Evolutionary conservation across 2,888 invertebrate genomes (phyloP).

Genomic region (Philopedon plagiatum): DNA sequence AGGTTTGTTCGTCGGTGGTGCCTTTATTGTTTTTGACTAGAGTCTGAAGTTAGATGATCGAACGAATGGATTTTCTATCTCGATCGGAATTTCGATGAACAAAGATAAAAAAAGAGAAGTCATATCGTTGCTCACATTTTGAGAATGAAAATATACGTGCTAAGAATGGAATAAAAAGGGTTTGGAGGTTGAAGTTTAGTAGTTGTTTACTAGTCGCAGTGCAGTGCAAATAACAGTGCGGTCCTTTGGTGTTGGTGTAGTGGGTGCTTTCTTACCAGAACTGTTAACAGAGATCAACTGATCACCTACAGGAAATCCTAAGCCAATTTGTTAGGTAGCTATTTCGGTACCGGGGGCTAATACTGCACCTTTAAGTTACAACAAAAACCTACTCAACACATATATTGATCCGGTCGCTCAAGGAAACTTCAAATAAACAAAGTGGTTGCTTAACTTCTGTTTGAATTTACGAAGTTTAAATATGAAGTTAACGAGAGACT

Average conservation of each 20-base stretch:
- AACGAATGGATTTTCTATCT: too few species aligned
- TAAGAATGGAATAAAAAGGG: too few species aligned
- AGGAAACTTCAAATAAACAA: not conserved
- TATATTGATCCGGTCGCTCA: constrained; percentile 24
- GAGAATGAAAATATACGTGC: too few species aligned
- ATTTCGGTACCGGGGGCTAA: not conserved
- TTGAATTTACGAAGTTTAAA: constrained; percentile 15
- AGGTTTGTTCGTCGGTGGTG: too few species aligned
- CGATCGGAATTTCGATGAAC: too few species aligned
- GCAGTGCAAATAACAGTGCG: not conserved
- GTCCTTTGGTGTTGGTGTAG: too few species aligned
- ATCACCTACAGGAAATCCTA: not conserved
- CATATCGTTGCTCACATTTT: too few species aligned
- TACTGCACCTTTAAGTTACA: not conserved
- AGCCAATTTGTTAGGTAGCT: not conserved
- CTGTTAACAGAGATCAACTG: not conserved
- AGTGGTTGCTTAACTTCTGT: constrained; percentile 2
- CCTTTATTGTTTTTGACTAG: too few species aligned
- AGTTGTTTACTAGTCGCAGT: not conserved
- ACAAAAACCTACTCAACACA: not conserved
- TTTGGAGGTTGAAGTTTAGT: not conserved
- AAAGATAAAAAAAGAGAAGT: too few species aligned
- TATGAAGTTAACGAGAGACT: constrained; percentile 40
- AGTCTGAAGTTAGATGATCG: too few species aligned
- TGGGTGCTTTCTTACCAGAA: not conserved